These are phyloP conservation scores for Carassius carassius DNA, from an alignment of 2,113 vertebrate species.

Conservation along the genomic window DNA sequence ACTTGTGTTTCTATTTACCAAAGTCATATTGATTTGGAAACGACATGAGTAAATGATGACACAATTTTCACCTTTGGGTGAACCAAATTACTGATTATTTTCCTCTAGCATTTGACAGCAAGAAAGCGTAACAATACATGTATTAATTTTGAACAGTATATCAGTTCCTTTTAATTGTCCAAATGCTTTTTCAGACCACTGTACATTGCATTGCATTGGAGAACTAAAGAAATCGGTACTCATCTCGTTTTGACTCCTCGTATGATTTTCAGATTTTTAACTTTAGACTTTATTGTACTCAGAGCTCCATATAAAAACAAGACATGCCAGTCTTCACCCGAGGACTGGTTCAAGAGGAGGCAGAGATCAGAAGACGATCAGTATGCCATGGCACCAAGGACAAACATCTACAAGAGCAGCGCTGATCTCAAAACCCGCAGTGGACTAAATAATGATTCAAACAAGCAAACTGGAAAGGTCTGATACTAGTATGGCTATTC, in stretches of 20 bases:
- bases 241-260: neutral
- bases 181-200: neutral
- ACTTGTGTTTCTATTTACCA: no score
- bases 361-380: slow-evolving; percentile 44
- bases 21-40: no score
- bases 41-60: no score
- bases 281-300: neutral
- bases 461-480: slow-evolving; percentile 61
- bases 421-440: slow-evolving; percentile 28
- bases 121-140: neutral
- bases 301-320: slow-evolving; percentile 55
- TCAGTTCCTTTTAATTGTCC: neutral
- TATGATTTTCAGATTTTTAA: neutral
- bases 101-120: neutral
- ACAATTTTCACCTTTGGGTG: neutral
- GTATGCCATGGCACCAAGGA: slow-evolving; percentile 28
- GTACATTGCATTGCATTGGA: neutral
- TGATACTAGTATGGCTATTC: neutral
- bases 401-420: slow-evolving; percentile 53
- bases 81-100: neutral
- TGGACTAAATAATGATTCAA: slow-evolving; percentile 19
- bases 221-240: neutral
- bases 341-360: slow-evolving; percentile 51
- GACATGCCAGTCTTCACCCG: neutral
- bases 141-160: neutral